Evolutionary conservation across 2,113 vertebrate species (phyloP), one percentile per base, ranked within the genome.

Genomic region (Burhinus oedicnemus): DNA sequence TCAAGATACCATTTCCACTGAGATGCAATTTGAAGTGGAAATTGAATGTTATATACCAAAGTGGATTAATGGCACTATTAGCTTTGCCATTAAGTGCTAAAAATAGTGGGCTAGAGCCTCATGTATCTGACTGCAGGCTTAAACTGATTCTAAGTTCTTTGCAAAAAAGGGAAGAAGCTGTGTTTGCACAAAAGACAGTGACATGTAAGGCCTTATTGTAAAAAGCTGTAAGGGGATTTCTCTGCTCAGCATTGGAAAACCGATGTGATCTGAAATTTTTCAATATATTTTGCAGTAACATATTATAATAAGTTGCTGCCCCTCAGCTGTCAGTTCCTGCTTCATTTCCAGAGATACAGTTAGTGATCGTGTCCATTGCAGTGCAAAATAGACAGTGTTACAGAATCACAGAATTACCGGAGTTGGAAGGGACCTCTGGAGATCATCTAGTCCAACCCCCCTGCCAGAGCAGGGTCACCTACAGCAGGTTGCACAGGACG

Each of bases 21-120:
- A 93, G 91, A 20, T 72, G 84, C 78, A 61, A 79, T 89, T 51
- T 93, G 85, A 83, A 77, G 87, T 72, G 61, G 87, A 72, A 88
- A 91, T 83, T 30, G 47, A 38, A 83, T 32, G 62, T 42, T 91
- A 55, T 54, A 61, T 38, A 57, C 68, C 66, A 17, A 70, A 96
- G 75, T 92, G 96, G 82, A 92, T 88, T 96, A 96, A 97, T 96
- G 92, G 90, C 58, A 49, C 75, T 69, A 45, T 94, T 92, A 93
- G 66, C 61, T 93, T 80, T 44, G 58, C 87, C 79, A 93, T 96
- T 93, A 95, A 83, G 51, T 25, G 34, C 82, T 93, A 93, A 96
- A 97, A 91, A 80, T 65, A 84, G 84, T 42, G 55, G 32, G 38
- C 20, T 68, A 18, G 44, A 94, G 49, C 52, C 38, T 75, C 40